These are phyloP conservation scores for Alloscopus bannaensis DNA, from an alignment of 2,888 invertebrate genomes.

Conservation along the genomic window DNA sequence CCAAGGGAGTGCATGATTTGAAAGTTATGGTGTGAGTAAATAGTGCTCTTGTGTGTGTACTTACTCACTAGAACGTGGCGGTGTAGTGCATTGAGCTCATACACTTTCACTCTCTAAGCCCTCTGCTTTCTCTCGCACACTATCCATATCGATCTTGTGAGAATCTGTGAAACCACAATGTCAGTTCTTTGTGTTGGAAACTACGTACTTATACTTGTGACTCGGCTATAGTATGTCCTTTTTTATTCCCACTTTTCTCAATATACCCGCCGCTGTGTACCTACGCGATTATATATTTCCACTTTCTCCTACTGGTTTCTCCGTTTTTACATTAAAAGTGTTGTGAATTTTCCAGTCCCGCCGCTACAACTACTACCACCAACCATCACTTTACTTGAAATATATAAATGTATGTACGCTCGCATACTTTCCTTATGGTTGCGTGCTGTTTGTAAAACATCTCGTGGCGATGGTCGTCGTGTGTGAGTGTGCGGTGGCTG, in stretches of 20 bases:
- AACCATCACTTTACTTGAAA: too few relatives aligned
- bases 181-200: conserved; percentile 65
- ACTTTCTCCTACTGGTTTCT: conserved; percentile 19
- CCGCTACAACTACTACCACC: neutral
- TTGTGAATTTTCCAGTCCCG: neutral
- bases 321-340: neutral
- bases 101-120: conserved; percentile 58
- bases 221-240: too few relatives aligned
- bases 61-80: neutral
- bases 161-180: conserved; percentile 72
- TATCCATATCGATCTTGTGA: conserved; percentile 66
- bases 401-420: too few relatives aligned
- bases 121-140: conserved; percentile 46
- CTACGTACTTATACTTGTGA: too few relatives aligned
- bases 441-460: conserved; percentile 24
- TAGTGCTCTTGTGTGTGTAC: neutral
- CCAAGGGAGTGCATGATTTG: neutral
- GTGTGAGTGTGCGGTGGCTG: conserved; percentile 42
- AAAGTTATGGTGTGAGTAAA: neutral
- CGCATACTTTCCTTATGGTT: conserved; percentile 6
- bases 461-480: conserved; percentile 40
- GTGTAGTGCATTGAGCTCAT: conserved; percentile 40
- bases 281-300: too few relatives aligned
- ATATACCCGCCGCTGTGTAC: too few relatives aligned
- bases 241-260: too few relatives aligned